Conservation (phyloP, 2,113 vertebrate genomes). For the Electrona antarctica region DNA sequence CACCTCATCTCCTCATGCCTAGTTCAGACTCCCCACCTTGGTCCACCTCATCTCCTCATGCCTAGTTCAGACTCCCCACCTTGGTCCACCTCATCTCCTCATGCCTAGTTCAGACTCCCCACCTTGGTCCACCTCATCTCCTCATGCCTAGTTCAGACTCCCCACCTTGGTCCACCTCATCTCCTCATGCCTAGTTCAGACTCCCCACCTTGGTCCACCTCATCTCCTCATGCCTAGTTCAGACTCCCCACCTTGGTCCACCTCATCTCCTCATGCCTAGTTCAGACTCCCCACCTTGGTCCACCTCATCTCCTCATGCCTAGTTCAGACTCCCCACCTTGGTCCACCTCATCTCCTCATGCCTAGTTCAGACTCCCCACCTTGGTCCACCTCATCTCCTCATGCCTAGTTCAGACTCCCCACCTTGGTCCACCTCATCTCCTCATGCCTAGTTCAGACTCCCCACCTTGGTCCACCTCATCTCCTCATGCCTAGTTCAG, state of each 20-base stretch:
- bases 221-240: constrained; percentile 41
- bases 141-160: constrained; percentile 38
- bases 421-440: too few species aligned
- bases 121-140: constrained; percentile 29
- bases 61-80: constrained; percentile 42
- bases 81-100: too few species aligned
- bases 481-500: constrained; percentile 40
- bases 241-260: constrained; percentile 2
- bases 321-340: constrained; percentile 46
- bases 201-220: constrained; percentile 23
- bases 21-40: too few species aligned
- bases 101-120: too few species aligned
- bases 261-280: too few species aligned
- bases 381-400: constrained; percentile 36
- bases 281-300: too few species aligned
- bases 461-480: constrained; percentile 27
- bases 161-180: too few species aligned
- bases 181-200: too few species aligned
- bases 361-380: too few species aligned
- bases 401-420: constrained; percentile 39
- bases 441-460: too few species aligned
- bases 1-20: too few species aligned
- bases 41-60: constrained; percentile 35
- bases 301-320: constrained; percentile 31
- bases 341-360: too few species aligned